A percentile compares a stretch with the other conserved stretches of the same genome.
Evolutionary conservation across 1,140 invertebrate species (phyloP).

Genomic region (Pseudachorutes palmiensis): DNA sequence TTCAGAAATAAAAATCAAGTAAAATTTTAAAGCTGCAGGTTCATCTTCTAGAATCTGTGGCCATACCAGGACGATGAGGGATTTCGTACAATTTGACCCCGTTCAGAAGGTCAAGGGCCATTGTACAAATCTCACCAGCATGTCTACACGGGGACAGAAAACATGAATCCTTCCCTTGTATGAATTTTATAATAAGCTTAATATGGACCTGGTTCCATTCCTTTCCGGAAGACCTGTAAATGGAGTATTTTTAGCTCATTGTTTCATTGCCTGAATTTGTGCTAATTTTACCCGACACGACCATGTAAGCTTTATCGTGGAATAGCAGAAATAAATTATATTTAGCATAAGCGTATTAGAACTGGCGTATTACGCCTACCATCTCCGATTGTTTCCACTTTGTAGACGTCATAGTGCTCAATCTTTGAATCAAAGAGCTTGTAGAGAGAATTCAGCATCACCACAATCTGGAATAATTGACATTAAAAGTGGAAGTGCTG

Average conservation of each 20-base stretch:
- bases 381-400: constrained; percentile 39
- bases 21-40: background rate
- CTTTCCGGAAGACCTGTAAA: constrained; percentile 36
- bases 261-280: background rate
- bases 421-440: constrained; percentile 45
- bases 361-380: too few species aligned
- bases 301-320: constrained; percentile 36
- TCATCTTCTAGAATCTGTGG: background rate
- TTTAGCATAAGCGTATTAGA: too few species aligned
- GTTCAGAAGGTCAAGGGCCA: constrained; percentile 50
- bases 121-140: constrained; percentile 53
- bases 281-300: constrained; percentile 8
- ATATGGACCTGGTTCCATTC: constrained; percentile 35
- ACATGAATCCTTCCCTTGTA: too few species aligned
- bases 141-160: constrained; percentile 40
- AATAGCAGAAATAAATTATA: background rate
- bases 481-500: background rate
- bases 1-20: background rate
- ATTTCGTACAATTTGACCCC: constrained; percentile 49
- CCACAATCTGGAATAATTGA: constrained; percentile 40
- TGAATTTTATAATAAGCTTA: background rate
- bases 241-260: background rate
- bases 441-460: constrained; percentile 45
- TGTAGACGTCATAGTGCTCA: constrained; percentile 47
- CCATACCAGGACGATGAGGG: constrained; percentile 47